Conservation (phyloP, 35 echinoderm and acorn worm species). For the Hemicentrotus pulcherrimus region DNA sequence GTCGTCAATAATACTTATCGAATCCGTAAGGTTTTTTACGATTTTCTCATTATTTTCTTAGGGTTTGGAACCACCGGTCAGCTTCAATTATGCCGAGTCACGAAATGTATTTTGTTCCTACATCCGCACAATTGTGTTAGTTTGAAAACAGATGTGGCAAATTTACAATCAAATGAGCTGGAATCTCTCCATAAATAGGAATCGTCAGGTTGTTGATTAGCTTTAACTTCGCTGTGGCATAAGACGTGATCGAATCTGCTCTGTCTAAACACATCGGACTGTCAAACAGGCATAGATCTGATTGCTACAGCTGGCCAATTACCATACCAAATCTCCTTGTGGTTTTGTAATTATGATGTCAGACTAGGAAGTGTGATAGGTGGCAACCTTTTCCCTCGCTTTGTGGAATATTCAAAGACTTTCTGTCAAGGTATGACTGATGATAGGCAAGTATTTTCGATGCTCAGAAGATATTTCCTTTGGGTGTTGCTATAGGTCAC, state of each 20-base stretch:
- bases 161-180: not conserved
- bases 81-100: not conserved
- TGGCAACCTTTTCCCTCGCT: not conserved
- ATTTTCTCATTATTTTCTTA: not conserved
- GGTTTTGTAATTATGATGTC: constrained; percentile 19
- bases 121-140: not conserved
- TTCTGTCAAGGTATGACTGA: not conserved
- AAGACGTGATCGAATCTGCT: not conserved
- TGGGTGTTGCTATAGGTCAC: not conserved
- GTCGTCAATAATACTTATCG: not conserved
- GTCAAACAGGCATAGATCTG: not conserved
- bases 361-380: not conserved
- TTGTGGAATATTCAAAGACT: not conserved
- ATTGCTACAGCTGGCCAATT: not conserved
- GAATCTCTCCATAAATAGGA: not conserved
- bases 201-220: not conserved
- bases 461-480: not conserved
- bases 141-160: not conserved
- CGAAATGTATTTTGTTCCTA: not conserved
- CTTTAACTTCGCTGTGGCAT: not conserved
- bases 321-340: constrained; percentile 11
- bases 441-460: not conserved
- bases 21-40: not conserved
- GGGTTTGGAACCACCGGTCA: not conserved
- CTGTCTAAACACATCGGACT: not conserved